These are phyloP conservation scores for Prochilodus magdalenae DNA, from an alignment of 2,113 vertebrate species.

Conservation along the genomic window DNA sequence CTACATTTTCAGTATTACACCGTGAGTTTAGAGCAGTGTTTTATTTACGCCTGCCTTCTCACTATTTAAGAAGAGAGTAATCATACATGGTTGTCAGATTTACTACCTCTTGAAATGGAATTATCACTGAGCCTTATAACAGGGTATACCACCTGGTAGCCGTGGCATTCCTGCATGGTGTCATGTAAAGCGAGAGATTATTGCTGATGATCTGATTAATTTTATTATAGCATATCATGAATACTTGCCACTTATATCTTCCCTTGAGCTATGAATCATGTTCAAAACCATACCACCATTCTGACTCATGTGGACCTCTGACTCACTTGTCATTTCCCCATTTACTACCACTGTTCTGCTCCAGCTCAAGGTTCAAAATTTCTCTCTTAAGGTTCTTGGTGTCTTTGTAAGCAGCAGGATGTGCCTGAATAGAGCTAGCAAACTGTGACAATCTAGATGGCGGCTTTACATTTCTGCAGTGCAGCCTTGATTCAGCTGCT, in stretches of 20 bases:
- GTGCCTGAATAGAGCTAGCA: slow-evolving; percentile 11
- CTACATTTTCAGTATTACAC: background rate
- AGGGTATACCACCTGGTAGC: too few species aligned
- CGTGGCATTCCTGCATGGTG: too few species aligned
- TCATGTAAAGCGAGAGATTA: background rate
- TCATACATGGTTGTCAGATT: too few species aligned
- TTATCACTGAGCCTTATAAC: too few species aligned
- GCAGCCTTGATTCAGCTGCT: slow-evolving; percentile 67
- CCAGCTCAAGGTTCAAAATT: slow-evolving; percentile 25
- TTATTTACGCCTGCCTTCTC: background rate
- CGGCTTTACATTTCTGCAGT: slow-evolving; percentile 34
- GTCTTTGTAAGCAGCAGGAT: slow-evolving; percentile 20
- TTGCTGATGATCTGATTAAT: background rate
- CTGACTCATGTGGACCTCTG: slow-evolving; percentile 16
- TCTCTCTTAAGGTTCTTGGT: slow-evolving; percentile 16
- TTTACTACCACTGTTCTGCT: background rate
- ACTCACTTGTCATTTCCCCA: background rate
- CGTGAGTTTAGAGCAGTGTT: too few species aligned
- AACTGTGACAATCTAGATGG: slow-evolving; percentile 20
- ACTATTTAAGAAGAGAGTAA: too few species aligned
- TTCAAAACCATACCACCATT: slow-evolving; percentile 5
- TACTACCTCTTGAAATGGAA: too few species aligned
- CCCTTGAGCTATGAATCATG: slow-evolving; percentile 12
- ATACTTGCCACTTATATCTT: slow-evolving; percentile 23
- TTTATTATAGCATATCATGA: slow-evolving; percentile 3